Conservation (phyloP, 2,113 vertebrate species). For the Bungarus multicinctus region DNA sequence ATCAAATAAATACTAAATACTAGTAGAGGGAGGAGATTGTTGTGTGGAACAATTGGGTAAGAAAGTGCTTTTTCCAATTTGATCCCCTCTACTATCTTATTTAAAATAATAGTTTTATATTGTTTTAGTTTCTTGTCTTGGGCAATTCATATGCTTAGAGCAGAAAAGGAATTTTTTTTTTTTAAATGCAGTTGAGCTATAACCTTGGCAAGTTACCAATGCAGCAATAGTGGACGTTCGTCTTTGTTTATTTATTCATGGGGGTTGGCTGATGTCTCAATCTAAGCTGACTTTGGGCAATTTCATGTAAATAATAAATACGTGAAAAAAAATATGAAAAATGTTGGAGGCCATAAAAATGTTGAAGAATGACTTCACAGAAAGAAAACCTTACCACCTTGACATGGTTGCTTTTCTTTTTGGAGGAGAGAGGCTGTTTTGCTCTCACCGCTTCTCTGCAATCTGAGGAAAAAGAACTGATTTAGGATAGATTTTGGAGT, state of each 20-base stretch:
- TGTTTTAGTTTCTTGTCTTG: neutral
- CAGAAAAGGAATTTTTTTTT: neutral
- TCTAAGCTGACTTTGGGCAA: neutral
- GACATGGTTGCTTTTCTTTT: neutral
- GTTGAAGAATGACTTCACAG: neutral
- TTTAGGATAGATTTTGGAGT: conserved; percentile 1
- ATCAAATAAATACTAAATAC: too few species aligned
- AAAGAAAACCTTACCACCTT: neutral
- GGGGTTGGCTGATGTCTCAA: neutral
- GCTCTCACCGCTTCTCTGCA: neutral
- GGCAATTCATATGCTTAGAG: too few species aligned
- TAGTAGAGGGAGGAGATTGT: neutral
- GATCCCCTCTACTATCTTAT: neutral
- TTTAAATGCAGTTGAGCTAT: neutral
- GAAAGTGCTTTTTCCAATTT: neutral
- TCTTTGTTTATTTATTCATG: neutral
- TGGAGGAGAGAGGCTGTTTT: neutral
- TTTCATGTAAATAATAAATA: neutral
- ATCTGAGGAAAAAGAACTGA: neutral
- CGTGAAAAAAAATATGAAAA: neutral
- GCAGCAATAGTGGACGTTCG: neutral
- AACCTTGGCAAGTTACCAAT: neutral
- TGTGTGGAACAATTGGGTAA: neutral
- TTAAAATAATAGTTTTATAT: neutral
- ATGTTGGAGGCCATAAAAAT: neutral